Conservation (phyloP, 2,888 invertebrate species). For the Vanessa cardui region DNA sequence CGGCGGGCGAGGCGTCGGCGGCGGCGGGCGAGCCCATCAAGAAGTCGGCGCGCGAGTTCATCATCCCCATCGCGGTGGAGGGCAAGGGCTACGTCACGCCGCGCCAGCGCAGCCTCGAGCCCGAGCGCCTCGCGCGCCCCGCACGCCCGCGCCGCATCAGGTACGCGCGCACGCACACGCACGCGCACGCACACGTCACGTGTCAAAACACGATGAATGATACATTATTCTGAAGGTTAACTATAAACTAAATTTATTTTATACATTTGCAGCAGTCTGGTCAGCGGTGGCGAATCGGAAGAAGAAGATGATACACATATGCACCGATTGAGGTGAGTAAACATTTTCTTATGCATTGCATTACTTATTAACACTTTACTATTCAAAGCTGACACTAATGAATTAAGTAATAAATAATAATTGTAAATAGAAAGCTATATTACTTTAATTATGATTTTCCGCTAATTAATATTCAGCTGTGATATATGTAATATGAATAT, state of each 20-base stretch:
- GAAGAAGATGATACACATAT: conserved; percentile 87
- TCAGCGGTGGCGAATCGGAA: conserved; percentile 87
- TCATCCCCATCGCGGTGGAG: conserved; percentile 96
- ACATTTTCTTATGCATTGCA: too few relatives aligned
- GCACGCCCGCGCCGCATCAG: conserved; percentile 85
- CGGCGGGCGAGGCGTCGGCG: conserved; percentile 82
- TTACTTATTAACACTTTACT: too few relatives aligned
- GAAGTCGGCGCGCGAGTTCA: conserved; percentile 94
- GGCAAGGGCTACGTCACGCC: conserved; percentile 94
- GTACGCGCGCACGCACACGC: conserved; percentile 57
- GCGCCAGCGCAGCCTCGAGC: conserved; percentile 88
- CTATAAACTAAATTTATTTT: not conserved
- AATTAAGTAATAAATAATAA: too few relatives aligned
- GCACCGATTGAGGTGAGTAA: conserved; percentile 85
- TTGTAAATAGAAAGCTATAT: too few relatives aligned
- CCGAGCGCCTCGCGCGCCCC: conserved; percentile 79
- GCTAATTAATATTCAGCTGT: too few relatives aligned
- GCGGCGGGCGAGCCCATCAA: conserved; percentile 86
- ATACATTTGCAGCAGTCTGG: conserved; percentile 77
- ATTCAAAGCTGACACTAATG: too few relatives aligned
- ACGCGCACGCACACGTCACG: not conserved
- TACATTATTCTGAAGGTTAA: not conserved
- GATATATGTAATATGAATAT: too few relatives aligned
- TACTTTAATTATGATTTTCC: too few relatives aligned
- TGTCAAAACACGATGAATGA: not conserved